A percentile compares a stretch with the other conserved stretches of the same genome.
Conservation (phyloP, 2,797 vertebrate genomes). For the Periparus ater region DNA sequence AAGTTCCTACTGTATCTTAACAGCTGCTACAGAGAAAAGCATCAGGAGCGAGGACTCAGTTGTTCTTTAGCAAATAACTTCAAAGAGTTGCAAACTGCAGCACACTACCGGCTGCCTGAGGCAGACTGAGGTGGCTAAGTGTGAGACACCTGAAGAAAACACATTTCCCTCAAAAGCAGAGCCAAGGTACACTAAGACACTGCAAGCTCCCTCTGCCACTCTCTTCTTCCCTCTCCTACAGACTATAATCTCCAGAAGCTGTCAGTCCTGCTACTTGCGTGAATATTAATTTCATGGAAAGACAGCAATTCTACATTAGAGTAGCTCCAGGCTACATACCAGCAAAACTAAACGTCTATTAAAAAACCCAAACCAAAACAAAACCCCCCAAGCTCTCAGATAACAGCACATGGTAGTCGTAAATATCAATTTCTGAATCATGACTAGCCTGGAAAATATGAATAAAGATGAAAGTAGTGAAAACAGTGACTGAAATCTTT, state of each 20-base stretch:
- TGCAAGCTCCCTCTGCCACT: background rate
- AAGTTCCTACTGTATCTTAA: background rate
- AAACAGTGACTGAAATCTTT: conserved; percentile 45
- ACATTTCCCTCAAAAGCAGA: background rate
- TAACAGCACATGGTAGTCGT: background rate
- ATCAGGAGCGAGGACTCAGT: background rate
- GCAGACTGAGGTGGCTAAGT: background rate
- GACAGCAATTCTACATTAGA: background rate
- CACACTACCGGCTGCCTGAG: background rate
- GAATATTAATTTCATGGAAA: background rate
- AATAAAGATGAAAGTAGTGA: conserved; percentile 46
- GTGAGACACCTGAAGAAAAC: background rate
- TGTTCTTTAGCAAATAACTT: background rate
- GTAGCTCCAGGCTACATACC: background rate
- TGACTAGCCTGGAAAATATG: conserved; percentile 42
- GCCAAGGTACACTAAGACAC: background rate
- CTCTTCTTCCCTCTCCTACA: background rate
- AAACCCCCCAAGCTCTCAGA: background rate
- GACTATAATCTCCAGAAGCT: background rate
- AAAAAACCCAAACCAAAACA: background rate
- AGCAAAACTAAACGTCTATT: background rate
- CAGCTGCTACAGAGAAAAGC: background rate
- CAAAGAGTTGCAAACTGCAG: background rate
- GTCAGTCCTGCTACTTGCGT: background rate
- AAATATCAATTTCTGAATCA: conserved; percentile 50